These are phyloP conservation scores for Pogoniulus pusillus DNA, from an alignment of 2,797 vertebrate species.

Conservation along the genomic window DNA sequence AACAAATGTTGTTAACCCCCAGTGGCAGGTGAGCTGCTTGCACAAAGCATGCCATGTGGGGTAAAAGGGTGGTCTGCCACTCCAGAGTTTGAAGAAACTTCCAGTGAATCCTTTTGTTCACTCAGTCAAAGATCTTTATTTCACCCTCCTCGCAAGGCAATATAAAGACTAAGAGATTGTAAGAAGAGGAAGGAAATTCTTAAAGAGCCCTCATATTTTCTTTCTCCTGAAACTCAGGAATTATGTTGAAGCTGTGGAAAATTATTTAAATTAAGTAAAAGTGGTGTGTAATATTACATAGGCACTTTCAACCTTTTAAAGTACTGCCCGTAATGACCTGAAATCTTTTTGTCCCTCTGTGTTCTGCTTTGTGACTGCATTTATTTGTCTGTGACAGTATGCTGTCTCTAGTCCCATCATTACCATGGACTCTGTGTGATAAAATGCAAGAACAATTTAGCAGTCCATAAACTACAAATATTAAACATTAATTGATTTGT, in stretches of 20 bases:
- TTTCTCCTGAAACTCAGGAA: not conserved
- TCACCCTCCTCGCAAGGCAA: not conserved
- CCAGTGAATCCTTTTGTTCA: not conserved
- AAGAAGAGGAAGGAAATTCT: not conserved
- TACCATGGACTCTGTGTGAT: not conserved
- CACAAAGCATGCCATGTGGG: not conserved
- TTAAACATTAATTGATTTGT: conserved; percentile 39
- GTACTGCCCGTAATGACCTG: not conserved
- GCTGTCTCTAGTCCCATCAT: not conserved
- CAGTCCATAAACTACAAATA: conserved; percentile 13
- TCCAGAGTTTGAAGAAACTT: not conserved
- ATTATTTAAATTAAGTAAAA: not conserved
- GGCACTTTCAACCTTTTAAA: not conserved
- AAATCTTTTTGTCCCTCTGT: not conserved
- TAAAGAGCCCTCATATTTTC: not conserved
- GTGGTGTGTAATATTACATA: not conserved
- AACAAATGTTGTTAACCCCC: not conserved
- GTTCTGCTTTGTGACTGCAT: not conserved
- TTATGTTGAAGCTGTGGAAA: not conserved
- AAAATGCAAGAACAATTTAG: conserved; percentile 17
- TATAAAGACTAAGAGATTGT: not conserved
- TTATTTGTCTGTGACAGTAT: not conserved
- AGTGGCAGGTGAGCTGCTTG: not conserved
- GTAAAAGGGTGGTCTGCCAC: not conserved
- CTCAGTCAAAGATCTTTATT: not conserved